Evolutionary conservation across 1,140 invertebrate species (phyloP).

Genomic region (Lasaia peninsularis): DNA sequence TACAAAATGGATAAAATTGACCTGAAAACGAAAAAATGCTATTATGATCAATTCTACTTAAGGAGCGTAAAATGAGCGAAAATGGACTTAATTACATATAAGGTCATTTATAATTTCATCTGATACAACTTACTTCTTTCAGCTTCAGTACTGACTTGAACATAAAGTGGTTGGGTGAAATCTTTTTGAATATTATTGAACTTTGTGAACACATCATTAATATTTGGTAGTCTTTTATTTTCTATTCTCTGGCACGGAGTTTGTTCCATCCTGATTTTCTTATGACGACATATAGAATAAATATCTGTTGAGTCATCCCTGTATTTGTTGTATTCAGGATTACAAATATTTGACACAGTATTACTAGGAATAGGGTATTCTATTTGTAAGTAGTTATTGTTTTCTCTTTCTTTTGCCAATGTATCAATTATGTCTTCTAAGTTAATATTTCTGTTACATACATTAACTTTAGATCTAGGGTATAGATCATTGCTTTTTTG

Average conservation of each 20-base stretch:
- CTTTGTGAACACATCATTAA: conserved; percentile 42
- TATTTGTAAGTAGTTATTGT: conserved; percentile 19
- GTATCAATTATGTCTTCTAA: conserved; percentile 20
- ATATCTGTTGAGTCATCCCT: conserved; percentile 17
- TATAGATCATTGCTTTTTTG: conserved; percentile 27
- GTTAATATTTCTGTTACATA: conserved; percentile 15
- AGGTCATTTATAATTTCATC: neutral
- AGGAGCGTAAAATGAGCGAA: neutral
- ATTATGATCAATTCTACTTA: neutral
- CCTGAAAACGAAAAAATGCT: conserved; percentile 24
- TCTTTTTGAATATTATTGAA: conserved; percentile 33
- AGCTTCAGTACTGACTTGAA: conserved; percentile 43
- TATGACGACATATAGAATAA: conserved; percentile 21
- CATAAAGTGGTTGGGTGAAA: conserved; percentile 38
- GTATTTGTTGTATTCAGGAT: neutral
- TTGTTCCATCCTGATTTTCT: conserved; percentile 38
- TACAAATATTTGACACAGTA: no score
- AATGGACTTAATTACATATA: neutral
- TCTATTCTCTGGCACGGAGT: conserved; percentile 22
- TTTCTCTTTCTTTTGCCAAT: conserved; percentile 13
- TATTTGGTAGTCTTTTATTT: conserved; percentile 35
- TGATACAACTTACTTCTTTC: conserved; percentile 39
- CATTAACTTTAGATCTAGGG: conserved; percentile 12
- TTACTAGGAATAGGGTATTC: conserved; percentile 12
- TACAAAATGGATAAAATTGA: conserved; percentile 12